Evolutionary conservation across 2,797 vertebrate genomes (phyloP), one percentile per base, ranked within the genome.

Genomic region (Leuciscus waleckii): DNA sequence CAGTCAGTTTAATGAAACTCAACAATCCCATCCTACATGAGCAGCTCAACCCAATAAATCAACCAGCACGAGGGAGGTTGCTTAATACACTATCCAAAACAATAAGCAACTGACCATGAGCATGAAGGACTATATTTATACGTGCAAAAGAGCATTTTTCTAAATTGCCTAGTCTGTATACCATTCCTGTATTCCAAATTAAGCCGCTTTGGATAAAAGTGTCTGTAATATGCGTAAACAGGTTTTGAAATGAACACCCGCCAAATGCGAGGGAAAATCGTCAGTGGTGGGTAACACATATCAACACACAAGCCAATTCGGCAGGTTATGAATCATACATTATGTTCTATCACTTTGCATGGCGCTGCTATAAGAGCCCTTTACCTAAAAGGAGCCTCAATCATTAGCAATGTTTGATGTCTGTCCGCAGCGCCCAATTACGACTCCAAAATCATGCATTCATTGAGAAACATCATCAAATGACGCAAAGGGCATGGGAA

Each of bases 1-100:
- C 89, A 92, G 88, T 89, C 91, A 90, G 83, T 92, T 94, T 94
- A 93, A 94, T 93, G 92, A 91, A 91, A 93, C 92, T 89, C 84
- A 86, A 85, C 54, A 88, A 58, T 84, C 85, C 19, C 46, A 56
- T n/a, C 21, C n/a, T 84, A 89, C 91, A 87, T 90, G 88, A 87
- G 82, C 86, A 90, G 89, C 14, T 88, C 83, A 79, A 80, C 70
- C 89, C 89, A 87, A 93, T 92, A 92, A 92, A 94, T 93, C 91
- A 93, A 84, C 78, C 75, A 65, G 29, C 10, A 74, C 21, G 4
- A 17, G 7, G 41, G 26, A 8, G 41, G 46, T 43, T 86, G 32
- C 14, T 68, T 49, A 32, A 32, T 29, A 71, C 69, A 58, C 77
- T 37, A 81, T 87, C 85, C 32, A 21, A 68, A 35, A 21, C 1